phyloP scores from a whole-genome alignment of 2,888 invertebrate species.

The Carcina quercana region DNA sequence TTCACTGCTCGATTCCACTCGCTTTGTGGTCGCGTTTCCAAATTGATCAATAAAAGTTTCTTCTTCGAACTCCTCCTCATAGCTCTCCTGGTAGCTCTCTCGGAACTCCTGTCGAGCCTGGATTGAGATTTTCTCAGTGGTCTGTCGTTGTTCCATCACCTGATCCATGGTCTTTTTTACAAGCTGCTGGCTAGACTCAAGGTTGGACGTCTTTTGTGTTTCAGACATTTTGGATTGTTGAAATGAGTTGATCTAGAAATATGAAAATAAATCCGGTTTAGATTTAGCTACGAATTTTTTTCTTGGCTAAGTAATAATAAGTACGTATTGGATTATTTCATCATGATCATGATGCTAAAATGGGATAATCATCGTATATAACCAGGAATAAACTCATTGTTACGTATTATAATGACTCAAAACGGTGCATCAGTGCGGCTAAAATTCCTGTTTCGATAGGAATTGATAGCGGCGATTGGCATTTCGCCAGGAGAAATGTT shows the following conservation, averaged over 20 bases:
- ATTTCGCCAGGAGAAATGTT: constrained; percentile 46
- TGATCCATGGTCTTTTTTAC: constrained; percentile 67
- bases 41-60: constrained; percentile 61
- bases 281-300: constrained; percentile 20
- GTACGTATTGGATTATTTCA: no score
- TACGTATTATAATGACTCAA: constrained; percentile 27
- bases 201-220: constrained; percentile 42
- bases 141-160: constrained; percentile 53
- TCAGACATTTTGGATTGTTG: constrained; percentile 49
- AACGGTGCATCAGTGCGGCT: constrained; percentile 33
- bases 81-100: constrained; percentile 61
- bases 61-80: constrained; percentile 67
- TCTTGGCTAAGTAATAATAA: no score
- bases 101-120: constrained; percentile 68
- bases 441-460: constrained; percentile 49
- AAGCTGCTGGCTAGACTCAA: constrained; percentile 62
- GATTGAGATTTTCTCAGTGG: constrained; percentile 55
- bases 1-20: constrained; percentile 63
- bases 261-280: constrained; percentile 10
- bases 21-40: constrained; percentile 62
- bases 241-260: constrained; percentile 27
- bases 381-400: no score
- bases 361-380: no score
- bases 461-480: constrained; percentile 56
- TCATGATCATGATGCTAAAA: no score